Percentiles rank a stretch among this genome's conserved stretches.
Evolutionary conservation across 2,797 vertebrate genomes (phyloP).

Genomic region (Sternotherus odoratus): DNA sequence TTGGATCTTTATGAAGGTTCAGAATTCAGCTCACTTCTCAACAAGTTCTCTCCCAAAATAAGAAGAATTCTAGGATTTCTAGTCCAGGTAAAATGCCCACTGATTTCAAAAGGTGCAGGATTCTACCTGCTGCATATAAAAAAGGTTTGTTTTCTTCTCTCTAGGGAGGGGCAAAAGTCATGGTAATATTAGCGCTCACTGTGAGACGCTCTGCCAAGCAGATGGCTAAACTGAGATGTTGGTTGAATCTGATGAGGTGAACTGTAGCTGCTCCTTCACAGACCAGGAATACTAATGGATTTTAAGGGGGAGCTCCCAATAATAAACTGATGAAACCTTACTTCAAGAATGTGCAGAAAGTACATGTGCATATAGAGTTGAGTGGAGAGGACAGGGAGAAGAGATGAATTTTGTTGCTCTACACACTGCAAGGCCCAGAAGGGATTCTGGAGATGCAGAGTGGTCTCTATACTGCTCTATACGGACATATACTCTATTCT

Average conservation of each 20-base stretch:
- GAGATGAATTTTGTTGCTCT: constrained; percentile 15
- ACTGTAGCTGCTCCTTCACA: background rate
- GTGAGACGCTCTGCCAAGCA: constrained; percentile 23
- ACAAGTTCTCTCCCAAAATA: background rate
- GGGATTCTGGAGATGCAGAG: constrained; percentile 21
- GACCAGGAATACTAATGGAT: constrained; percentile 27
- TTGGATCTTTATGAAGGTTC: background rate
- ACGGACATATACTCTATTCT: constrained; percentile 12
- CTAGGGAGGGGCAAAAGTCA: background rate
- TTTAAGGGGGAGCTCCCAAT: constrained; percentile 38
- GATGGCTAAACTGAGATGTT: background rate
- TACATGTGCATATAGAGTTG: constrained; percentile 36
- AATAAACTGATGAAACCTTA: constrained; percentile 24
- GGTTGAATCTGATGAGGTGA: constrained; percentile 5
- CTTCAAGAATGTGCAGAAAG: constrained; percentile 23
- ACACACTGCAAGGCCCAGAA: background rate
- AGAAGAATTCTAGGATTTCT: background rate
- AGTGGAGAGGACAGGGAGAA: constrained; percentile 9
- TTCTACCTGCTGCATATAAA: background rate
- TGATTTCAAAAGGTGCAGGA: constrained; percentile 3
- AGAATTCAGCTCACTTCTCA: background rate
- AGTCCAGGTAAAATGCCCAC: background rate
- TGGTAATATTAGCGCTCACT: constrained; percentile 9
- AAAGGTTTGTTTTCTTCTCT: background rate
- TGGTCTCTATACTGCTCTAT: background rate